Base-by-base conservation (phyloP, 1,140 invertebrate genomes). In the Pseudomyrmex gracilis region DNA sequence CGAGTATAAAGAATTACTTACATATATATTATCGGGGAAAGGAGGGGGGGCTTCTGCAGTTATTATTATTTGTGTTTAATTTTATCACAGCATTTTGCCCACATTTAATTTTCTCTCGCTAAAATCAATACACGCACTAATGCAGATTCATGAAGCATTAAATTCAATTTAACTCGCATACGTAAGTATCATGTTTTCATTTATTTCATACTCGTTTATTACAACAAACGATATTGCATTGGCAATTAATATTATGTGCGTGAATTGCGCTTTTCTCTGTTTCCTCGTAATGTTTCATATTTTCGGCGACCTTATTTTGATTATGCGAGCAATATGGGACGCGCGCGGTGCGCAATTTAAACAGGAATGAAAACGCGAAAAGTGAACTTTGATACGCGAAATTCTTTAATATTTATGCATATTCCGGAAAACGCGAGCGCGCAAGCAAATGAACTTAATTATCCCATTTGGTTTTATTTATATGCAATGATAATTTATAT, bases 231-330 rank as follows among this genome's bases (percentile, higher is more conserved):
- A 58, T 70, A 80, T 80, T 24, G 45, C 58, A 60, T 71, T 58
- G 22, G 71, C 71, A 80, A 80, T 80, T 80, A 80, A 80, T 80
- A 70, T 71, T 71, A 80, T 71, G 70, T 70, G 53, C 76, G 68
- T 49, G 20, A 47, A 43, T 47, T 71, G 45, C 63, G 51, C 15
- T 70, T 70, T 34, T 34, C 34, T 34, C 34, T 34, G 34, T 34
- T 5, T 34, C 34, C 10, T 43, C 9, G 12, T 13, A 60, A 70
- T 80, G 43, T 60, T 76, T 43, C 12, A 66, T 43, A 22, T n/a
- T n/a, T n/a, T n/a, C 12, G 22, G n/a, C 12, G 22, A 12, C 55
- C 53, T 71, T 70, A 71, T 71, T 78, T 80, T 70, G 53, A 71
- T 70, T 70, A 34, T 80, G 7, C 22, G 43, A 58, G 2, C 45